Conservation (phyloP, 1,140 invertebrate genomes). For the Aricia agestis region DNA sequence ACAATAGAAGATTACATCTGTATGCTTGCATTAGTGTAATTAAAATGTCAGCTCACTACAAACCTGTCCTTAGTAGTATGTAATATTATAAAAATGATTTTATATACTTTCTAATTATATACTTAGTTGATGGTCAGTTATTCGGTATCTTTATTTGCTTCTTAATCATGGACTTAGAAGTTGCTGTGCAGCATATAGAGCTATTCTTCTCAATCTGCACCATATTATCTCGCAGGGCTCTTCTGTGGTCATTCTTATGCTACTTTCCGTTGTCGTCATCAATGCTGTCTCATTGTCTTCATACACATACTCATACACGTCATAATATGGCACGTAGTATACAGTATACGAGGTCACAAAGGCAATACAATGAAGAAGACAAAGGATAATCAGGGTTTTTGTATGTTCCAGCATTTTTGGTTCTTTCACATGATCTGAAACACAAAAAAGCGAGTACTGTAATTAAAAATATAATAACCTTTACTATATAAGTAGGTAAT, state of each 20-base stretch:
- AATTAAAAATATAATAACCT: too few species aligned
- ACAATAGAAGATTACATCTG: too few species aligned
- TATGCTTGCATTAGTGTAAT: too few species aligned
- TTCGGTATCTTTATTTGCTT: background rate
- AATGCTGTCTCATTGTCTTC: background rate
- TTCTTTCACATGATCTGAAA: background rate
- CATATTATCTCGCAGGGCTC: background rate
- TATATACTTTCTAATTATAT: too few species aligned
- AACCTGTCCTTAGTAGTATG: too few species aligned
- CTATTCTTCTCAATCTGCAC: background rate
- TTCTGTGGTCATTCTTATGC: background rate
- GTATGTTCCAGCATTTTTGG: background rate
- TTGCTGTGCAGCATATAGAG: background rate
- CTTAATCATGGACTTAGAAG: background rate
- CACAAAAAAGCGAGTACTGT: background rate
- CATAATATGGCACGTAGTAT: background rate
- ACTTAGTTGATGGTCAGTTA: background rate
- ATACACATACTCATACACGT: slow-evolving; percentile 6
- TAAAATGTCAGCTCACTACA: too few species aligned
- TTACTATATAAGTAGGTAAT: too few species aligned
- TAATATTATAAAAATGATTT: too few species aligned
- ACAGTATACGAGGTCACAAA: background rate
- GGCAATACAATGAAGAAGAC: background rate
- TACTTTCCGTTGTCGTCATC: background rate
- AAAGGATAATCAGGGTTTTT: background rate